Evolutionary conservation across 2,888 invertebrate species (phyloP).

Genomic region (Seira sanloemensis): DNA sequence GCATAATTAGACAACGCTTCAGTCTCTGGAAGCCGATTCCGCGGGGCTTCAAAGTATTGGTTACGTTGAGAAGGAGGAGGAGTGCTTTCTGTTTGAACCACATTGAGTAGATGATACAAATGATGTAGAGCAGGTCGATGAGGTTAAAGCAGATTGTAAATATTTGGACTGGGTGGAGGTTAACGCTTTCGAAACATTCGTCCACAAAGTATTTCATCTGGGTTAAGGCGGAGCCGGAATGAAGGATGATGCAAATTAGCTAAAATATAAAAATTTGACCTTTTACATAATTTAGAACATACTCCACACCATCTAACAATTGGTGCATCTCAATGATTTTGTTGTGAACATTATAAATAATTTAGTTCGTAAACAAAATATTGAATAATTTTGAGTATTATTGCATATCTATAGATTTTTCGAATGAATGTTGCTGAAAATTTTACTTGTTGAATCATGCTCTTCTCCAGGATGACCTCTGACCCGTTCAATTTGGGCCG

Average conservation of each 20-base stretch:
- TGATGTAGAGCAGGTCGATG: constrained; percentile 11
- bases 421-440: no score
- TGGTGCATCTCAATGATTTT: no score
- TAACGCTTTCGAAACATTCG: background rate
- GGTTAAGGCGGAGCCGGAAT: background rate
- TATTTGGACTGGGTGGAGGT: constrained; percentile 15
- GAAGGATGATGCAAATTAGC: background rate
- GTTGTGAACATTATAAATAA: no score
- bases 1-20: background rate
- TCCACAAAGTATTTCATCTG: background rate
- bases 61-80: background rate
- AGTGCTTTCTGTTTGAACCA: background rate
- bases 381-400: no score
- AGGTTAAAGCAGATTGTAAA: constrained; percentile 16
- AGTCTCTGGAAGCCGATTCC: background rate
- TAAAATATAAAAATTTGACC: background rate
- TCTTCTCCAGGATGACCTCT: background rate
- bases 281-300: no score
- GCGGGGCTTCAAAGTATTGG: background rate
- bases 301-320: no score
- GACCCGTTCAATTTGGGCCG: background rate
- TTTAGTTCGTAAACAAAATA: no score
- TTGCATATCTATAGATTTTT: background rate
- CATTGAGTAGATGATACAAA: background rate
- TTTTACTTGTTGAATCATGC: constrained; percentile 21